Conservation (phyloP, 2,797 vertebrate species). For the Parambassis ranga region DNA sequence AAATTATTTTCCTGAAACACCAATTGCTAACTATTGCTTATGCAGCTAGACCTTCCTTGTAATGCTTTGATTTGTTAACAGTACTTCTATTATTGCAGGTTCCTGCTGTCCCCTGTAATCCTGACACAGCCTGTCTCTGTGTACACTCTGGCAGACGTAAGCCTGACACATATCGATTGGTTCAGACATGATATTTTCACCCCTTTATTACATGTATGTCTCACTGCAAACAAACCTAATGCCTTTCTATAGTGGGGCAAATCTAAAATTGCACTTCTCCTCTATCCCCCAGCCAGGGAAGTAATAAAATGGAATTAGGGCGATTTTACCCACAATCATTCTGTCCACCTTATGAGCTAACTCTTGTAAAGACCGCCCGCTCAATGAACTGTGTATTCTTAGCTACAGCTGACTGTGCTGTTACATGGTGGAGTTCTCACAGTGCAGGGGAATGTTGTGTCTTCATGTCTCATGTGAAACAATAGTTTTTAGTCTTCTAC, state of each 20-base stretch:
- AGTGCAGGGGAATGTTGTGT: background rate
- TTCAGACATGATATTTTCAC: constrained; percentile 29
- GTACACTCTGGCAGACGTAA: constrained; percentile 38
- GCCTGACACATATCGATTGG: constrained; percentile 50
- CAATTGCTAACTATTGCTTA: background rate
- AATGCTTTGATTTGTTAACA: background rate
- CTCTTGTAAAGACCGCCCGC: background rate
- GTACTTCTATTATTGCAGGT: background rate
- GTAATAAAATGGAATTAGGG: constrained; percentile 63
- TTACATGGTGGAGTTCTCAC: background rate
- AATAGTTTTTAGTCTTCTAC: background rate
- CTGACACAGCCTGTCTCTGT: background rate
- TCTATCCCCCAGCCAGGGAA: constrained; percentile 32
- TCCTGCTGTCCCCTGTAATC: background rate
- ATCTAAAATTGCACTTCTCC: constrained; percentile 33
- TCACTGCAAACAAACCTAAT: constrained; percentile 48
- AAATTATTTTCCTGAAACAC: too few species aligned
- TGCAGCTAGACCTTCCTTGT: background rate
- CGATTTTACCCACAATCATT: constrained; percentile 29
- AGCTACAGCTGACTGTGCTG: background rate
- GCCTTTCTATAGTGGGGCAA: constrained; percentile 5
- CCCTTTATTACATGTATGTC: constrained; percentile 62
- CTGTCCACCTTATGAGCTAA: constrained; percentile 22
- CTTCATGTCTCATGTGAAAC: background rate
- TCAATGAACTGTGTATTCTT: constrained; percentile 1